Conservation (phyloP, 2,113 vertebrate species). For the Oceanites oceanicus region DNA sequence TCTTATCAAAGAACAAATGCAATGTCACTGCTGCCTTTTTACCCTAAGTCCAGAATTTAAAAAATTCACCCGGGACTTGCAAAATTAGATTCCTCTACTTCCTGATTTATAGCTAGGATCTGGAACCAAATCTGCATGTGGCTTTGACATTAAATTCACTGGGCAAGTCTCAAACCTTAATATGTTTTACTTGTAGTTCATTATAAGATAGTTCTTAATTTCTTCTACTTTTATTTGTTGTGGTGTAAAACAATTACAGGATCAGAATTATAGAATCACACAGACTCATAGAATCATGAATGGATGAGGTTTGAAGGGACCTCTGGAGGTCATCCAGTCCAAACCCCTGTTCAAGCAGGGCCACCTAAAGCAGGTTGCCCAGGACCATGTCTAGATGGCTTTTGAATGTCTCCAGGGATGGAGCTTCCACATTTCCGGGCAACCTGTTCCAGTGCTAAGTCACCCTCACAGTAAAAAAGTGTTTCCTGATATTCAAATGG, state of each 20-base stretch:
- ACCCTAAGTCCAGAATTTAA: neutral
- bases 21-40: neutral
- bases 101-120: neutral
- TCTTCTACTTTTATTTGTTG: neutral
- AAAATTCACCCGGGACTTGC: neutral
- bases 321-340: neutral
- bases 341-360: neutral
- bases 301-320: neutral
- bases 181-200: neutral
- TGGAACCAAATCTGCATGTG: neutral
- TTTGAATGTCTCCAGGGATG: neutral
- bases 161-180: neutral
- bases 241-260: neutral
- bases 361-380: neutral
- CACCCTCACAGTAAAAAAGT: neutral
- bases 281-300: neutral
- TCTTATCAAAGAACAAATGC: neutral
- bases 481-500: neutral
- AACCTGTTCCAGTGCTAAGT: neutral
- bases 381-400: neutral
- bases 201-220: neutral
- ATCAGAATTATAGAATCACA: neutral
- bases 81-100: neutral
- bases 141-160: neutral
- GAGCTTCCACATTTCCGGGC: neutral